A percentile compares a stretch with the other conserved stretches of the same genome.
These are phyloP conservation scores for Dynastes maya DNA, from an alignment of 2,888 invertebrate genomes.

Conservation along the genomic window DNA sequence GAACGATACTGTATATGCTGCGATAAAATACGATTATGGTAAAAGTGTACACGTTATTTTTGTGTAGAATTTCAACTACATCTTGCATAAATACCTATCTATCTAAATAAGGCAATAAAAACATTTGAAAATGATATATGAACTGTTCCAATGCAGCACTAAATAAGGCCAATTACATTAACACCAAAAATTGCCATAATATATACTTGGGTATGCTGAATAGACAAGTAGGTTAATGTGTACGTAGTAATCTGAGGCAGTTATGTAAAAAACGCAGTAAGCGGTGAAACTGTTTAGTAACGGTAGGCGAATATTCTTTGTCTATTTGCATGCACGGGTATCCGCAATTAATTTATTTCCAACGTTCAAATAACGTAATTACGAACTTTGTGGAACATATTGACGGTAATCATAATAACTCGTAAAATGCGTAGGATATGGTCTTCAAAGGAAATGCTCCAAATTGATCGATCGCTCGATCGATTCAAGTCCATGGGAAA, in stretches of 20 bases:
- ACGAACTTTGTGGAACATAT: not conserved
- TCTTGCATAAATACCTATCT: too few relatives aligned
- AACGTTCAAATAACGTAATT: not conserved
- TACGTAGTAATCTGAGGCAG: not conserved
- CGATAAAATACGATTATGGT: too few relatives aligned
- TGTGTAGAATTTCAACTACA: too few relatives aligned
- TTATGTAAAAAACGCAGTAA: slow-evolving; percentile 12
- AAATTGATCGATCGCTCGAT: not conserved
- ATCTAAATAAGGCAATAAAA: too few relatives aligned
- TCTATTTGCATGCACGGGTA: slow-evolving; percentile 7
- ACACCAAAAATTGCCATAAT: not conserved
- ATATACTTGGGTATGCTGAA: slow-evolving; percentile 7
- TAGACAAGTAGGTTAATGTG: slow-evolving; percentile 16
- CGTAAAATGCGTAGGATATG: not conserved
- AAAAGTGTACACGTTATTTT: too few relatives aligned
- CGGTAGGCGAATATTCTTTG: slow-evolving; percentile 30
- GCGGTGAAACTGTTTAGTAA: slow-evolving; percentile 24
- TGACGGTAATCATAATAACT: not conserved
- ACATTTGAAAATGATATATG: too few relatives aligned
- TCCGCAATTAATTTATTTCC: slow-evolving; percentile 25
- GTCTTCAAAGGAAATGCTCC: not conserved
- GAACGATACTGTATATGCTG: too few relatives aligned
- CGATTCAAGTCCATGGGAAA: slow-evolving; percentile 6
- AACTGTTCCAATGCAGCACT: too few relatives aligned
- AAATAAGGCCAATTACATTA: not conserved